Percentiles rank a stretch among this genome's conserved stretches.
Evolutionary conservation across 2,888 invertebrate genomes (phyloP).

Genomic region (Chromoteleia sp.): DNA sequence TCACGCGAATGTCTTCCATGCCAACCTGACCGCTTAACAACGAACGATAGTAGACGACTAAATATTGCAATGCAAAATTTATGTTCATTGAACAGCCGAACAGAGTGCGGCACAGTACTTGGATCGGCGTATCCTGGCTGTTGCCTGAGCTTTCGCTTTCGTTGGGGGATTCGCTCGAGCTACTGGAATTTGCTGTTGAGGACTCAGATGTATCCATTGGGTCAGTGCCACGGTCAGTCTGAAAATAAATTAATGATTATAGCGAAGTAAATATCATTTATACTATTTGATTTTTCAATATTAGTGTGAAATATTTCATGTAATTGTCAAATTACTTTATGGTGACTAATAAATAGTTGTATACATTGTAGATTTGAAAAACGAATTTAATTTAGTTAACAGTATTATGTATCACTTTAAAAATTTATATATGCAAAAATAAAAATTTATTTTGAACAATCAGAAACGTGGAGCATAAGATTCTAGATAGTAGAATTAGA

Average conservation of each 20-base stretch:
- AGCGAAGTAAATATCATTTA: no score
- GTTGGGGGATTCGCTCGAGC: conserved; percentile 28
- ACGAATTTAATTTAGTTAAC: no score
- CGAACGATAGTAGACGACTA: background rate
- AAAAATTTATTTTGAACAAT: no score
- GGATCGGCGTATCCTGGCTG: conserved; percentile 1
- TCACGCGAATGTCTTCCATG: background rate
- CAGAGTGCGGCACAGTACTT: conserved; percentile 11
- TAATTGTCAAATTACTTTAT: no score
- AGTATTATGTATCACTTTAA: no score
- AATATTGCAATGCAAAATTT: background rate
- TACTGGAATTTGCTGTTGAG: conserved; percentile 66
- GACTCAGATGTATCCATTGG: conserved; percentile 88
- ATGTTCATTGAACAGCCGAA: background rate
- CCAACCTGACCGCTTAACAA: background rate
- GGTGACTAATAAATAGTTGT: no score
- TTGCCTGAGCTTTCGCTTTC: conserved; percentile 2
- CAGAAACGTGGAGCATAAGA: no score
- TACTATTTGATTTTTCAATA: no score
- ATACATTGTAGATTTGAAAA: no score
- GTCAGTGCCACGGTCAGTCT: conserved; percentile 90
- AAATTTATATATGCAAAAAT: no score
- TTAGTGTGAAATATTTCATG: conserved; percentile 5
- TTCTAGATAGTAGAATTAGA: no score
- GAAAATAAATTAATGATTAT: conserved; percentile 41